Evolutionary conservation across 2,888 invertebrate genomes (phyloP), one percentile per base, ranked within the genome.

Genomic region (Sisyra terminalis): DNA sequence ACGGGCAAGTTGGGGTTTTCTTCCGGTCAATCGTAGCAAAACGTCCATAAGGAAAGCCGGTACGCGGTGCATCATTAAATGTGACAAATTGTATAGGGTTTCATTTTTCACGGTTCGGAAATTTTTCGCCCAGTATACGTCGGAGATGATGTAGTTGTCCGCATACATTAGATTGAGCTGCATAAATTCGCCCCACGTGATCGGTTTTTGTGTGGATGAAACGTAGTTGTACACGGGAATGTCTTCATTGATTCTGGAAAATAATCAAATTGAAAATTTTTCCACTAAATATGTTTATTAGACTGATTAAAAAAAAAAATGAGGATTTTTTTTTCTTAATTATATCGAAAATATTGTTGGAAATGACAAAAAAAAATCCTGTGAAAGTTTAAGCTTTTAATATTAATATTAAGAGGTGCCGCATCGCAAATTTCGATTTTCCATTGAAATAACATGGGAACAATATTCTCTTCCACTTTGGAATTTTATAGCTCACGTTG

Each of bases 141-240:
- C 66, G 1, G 64, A 63, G 24, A 70, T 57, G 0, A 75, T 75
- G 45, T 67, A 67, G 1, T 60, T 50, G 10, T 63, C 51, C 1
- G 73, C 69, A 45, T 73, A 65, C 7, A 59, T 57, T 50, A 71
- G 48, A 47, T 71, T 73, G 3, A 66, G 56, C 0, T 57, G 45
- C 51, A 64, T 57, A 51, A 84, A 84, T 37, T 79, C 70, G 0
- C 66, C 70, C 93, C 93, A 96, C 0, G 76, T 78, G 34, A 93
- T 62, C 1, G 78, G 75, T 55, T 89, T 87, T 46, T 83, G 73
- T 2, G 69, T 67, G 0, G 87, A 83, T 1, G 90, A 84, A 2
- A 89, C 84, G 58, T 79, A 87, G 63, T 93, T 92, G 65, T 83
- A 92, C 36, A 92, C 76, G 0, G 75, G 67, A 1, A 57, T 50